Evolutionary conservation across 2,888 invertebrate species (phyloP), one percentile per base, ranked within the genome.

Genomic region (Nomada hirtipes): DNA sequence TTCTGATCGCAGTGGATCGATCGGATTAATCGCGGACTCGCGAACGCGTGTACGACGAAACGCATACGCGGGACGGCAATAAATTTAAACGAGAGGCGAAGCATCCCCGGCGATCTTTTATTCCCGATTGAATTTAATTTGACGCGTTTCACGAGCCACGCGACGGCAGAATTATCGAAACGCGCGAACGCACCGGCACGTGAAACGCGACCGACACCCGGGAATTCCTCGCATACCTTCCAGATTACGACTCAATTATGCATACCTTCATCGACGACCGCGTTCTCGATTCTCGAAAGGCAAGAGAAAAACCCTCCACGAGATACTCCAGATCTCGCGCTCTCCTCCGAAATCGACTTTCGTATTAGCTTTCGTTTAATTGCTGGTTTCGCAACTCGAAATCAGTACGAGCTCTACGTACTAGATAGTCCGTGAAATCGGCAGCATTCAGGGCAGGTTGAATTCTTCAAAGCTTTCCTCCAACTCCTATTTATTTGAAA

Each of bases 111-210:
- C 20, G 77, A 70, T 65, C 70, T 64, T 79, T 70, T 79, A 59
- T 77, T 63, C 55, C 36, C 13, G 11, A 10, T 10, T 11, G 29
- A 78, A 73, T 80, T 79, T 80, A 73, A 80, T 80, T 68, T 68
- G 73, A 79, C 57, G 26, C 80, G 65, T 55, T 55, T 63, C 36
- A n/a, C 72, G 60, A 71, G 44, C 52, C 23, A 18, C 57, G 44
- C 26, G 65, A 72, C 61, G 52, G 9, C n/a, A 63, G 64, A 74
- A 69, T 81, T 79, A 81, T 81, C 79, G 73, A 68, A 80, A 68
- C 69, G 52, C 42, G 61, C 50, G 50, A 65, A 61, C 67, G 61
- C 76, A n/a, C 13, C 44, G 53, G 61, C 67, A 75, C 36, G 61
- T 26, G 67, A 57, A 78, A 61, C 68, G 50, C 50, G 18, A 61